Evolutionary conservation across 2,888 invertebrate genomes (phyloP).

Genomic region (Cantharis rustica): DNA sequence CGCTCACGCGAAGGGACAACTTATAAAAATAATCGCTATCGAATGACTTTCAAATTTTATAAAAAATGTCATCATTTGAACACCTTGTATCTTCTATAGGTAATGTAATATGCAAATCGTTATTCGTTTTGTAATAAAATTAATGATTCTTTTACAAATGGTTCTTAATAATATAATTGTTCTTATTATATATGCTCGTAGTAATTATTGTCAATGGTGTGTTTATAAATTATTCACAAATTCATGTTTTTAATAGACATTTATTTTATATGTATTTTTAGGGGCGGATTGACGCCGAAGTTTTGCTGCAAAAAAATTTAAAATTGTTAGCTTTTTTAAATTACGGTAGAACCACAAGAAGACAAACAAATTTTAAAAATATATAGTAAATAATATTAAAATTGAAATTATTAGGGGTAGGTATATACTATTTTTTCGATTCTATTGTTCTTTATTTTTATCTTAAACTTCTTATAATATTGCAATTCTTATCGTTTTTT

Average conservation of each 20-base stretch:
- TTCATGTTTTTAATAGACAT: not conserved
- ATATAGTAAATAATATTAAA: too few relatives aligned
- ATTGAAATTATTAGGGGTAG: too few relatives aligned
- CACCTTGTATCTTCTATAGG: not conserved
- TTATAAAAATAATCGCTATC: slow-evolving; percentile 35
- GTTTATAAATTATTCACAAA: not conserved
- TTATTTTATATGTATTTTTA: not conserved
- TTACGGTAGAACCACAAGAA: too few relatives aligned
- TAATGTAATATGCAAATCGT: not conserved
- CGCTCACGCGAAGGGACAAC: slow-evolving; percentile 25
- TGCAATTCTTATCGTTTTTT: too few relatives aligned
- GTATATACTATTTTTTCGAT: too few relatives aligned
- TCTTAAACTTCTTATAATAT: too few relatives aligned
- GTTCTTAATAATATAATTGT: too few relatives aligned
- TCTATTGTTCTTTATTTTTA: too few relatives aligned
- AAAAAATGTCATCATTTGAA: slow-evolving; percentile 12
- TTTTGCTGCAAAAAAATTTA: too few relatives aligned
- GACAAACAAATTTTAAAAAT: too few relatives aligned
- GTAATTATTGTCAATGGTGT: not conserved
- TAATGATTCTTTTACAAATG: not conserved
- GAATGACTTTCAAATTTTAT: slow-evolving; percentile 33
- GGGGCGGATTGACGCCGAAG: too few relatives aligned
- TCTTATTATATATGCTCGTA: not conserved
- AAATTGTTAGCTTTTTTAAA: too few relatives aligned
- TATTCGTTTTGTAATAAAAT: not conserved